Evolutionary conservation across 2,797 vertebrate genomes (phyloP).

Genomic region (Periparus ater): DNA sequence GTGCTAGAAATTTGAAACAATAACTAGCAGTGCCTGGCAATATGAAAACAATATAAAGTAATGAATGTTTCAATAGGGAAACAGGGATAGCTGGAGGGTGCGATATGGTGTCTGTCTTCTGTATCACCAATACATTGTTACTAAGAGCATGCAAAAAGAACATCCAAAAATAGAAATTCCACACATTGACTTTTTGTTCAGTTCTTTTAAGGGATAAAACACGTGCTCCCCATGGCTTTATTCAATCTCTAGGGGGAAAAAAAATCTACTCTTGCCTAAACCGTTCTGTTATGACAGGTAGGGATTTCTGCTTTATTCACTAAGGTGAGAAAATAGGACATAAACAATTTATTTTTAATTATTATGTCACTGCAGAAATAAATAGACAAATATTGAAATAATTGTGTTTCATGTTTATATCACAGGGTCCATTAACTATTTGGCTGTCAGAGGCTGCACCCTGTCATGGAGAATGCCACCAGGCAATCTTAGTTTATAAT

Average conservation of each 20-base stretch:
- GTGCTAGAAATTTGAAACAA: constrained; percentile 65
- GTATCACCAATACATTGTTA: constrained; percentile 63
- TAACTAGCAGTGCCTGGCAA: constrained; percentile 62
- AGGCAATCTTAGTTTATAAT: constrained; percentile 5
- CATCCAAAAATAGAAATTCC: constrained; percentile 53
- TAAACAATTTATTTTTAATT: not conserved
- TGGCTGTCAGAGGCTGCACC: not conserved
- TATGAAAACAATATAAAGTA: constrained; percentile 62
- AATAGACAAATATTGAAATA: not conserved
- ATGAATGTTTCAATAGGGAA: constrained; percentile 70
- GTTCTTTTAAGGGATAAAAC: constrained; percentile 53
- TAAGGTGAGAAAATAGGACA: not conserved
- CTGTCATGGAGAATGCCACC: not conserved
- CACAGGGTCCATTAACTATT: not conserved
- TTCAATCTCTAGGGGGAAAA: not conserved
- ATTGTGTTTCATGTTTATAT: not conserved
- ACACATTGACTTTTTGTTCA: constrained; percentile 61
- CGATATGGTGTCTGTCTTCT: constrained; percentile 54
- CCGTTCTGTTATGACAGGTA: not conserved
- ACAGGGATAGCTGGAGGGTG: constrained; percentile 63
- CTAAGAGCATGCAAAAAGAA: constrained; percentile 59
- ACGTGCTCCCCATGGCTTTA: constrained; percentile 53
- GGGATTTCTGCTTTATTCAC: not conserved
- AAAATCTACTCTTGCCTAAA: constrained; percentile 38
- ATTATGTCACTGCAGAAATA: not conserved